Conservation (phyloP, 2,888 invertebrate genomes). For the Limenitis camilla region DNA sequence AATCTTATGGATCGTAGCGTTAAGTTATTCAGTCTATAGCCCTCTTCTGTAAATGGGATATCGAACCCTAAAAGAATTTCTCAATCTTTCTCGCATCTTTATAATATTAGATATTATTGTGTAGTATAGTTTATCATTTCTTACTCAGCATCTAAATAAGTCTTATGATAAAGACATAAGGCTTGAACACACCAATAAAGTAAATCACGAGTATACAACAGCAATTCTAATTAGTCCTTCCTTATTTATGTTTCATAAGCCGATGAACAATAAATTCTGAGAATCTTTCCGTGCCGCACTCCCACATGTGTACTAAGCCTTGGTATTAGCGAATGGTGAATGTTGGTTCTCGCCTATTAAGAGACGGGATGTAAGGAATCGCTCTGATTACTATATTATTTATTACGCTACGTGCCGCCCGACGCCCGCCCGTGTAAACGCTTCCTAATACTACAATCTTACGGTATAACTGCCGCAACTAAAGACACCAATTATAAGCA, state of each 20-base stretch:
- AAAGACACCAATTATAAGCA: conserved; percentile 11
- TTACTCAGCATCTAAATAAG: too few species aligned
- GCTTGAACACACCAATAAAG: conserved; percentile 19
- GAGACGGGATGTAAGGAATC: conserved; percentile 73
- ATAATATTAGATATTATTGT: too few species aligned
- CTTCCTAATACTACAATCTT: conserved; percentile 67
- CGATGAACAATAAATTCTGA: conserved; percentile 70
- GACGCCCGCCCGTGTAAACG: conserved; percentile 73
- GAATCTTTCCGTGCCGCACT: conserved; percentile 72
- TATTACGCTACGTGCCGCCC: conserved; percentile 72
- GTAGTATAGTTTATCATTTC: too few species aligned
- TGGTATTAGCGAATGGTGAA: conserved; percentile 71
- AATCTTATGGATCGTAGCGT: too few species aligned
- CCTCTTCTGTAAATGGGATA: too few species aligned
- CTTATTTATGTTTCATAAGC: conserved; percentile 75
- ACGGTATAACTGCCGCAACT: too few species aligned
- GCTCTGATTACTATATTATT: conserved; percentile 74
- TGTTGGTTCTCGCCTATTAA: conserved; percentile 72
- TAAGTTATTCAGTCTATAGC: too few species aligned
- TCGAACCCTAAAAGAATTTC: too few species aligned
- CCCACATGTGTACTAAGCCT: conserved; percentile 72
- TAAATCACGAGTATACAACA: conserved; percentile 39
- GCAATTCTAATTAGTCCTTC: conserved; percentile 70
- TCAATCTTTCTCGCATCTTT: too few species aligned
- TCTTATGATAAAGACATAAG: not conserved